Evolutionary conservation across 2,888 invertebrate genomes (phyloP).

Genomic region (Ophioninae sp.): DNA sequence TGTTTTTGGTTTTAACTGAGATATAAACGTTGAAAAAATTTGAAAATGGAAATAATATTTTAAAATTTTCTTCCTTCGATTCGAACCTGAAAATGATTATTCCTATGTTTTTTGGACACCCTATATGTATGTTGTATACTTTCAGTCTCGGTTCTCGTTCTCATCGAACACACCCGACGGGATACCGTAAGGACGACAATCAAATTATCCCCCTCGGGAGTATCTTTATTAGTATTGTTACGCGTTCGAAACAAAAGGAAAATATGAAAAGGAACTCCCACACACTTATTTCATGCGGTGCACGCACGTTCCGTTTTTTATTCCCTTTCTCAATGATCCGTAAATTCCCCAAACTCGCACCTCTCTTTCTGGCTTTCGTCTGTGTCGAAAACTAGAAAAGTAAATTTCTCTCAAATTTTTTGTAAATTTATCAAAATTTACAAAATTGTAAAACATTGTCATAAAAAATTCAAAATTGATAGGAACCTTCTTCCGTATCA

Average conservation of each 20-base stretch:
- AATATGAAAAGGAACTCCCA: conserved; percentile 37
- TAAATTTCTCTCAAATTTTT: neutral
- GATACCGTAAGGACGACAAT: conserved; percentile 48
- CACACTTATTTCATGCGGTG: conserved; percentile 3
- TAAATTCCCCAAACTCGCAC: neutral
- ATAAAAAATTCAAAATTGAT: too few species aligned
- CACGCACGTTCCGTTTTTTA: conserved; percentile 9
- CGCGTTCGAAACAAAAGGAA: conserved; percentile 43
- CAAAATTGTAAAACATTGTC: too few species aligned
- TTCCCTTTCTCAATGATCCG: conserved; percentile 3
- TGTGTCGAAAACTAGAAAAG: too few species aligned
- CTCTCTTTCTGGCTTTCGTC: neutral
- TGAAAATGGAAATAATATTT: neutral
- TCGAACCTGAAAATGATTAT: neutral
- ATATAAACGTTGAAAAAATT: neutral
- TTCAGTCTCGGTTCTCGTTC: neutral
- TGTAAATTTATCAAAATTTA: too few species aligned
- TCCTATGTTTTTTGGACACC: neutral
- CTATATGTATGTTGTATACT: conserved; percentile 3
- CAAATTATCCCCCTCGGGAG: conserved; percentile 58
- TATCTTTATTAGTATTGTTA: conserved; percentile 59
- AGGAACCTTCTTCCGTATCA: too few species aligned
- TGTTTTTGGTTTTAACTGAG: too few species aligned
- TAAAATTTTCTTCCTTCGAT: neutral
- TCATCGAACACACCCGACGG: conserved; percentile 13